These are phyloP conservation scores for Rhabdomys pumilio DNA, from an alignment of 2,797 vertebrate species.

Conservation along the genomic window DNA sequence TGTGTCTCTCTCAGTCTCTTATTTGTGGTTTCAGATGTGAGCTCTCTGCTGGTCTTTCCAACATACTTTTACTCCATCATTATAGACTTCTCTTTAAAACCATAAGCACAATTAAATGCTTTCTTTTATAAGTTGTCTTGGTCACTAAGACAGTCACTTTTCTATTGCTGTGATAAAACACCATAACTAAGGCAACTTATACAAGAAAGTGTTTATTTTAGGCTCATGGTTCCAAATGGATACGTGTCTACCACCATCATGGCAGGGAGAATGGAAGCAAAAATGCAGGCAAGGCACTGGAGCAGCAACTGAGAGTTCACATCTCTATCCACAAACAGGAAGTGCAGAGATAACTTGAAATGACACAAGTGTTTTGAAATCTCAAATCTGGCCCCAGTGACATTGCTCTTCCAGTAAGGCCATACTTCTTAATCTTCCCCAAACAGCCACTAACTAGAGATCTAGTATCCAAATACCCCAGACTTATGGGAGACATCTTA, in stretches of 20 bases:
- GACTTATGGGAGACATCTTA: not conserved
- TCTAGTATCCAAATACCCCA: not conserved
- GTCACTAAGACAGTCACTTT: not conserved
- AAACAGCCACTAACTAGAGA: not conserved
- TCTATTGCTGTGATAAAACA: not conserved
- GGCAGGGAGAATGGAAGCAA: not conserved
- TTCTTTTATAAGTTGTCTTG: not conserved
- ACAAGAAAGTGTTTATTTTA: not conserved
- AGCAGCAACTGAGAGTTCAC: not conserved
- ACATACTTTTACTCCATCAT: not conserved
- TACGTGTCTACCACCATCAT: not conserved
- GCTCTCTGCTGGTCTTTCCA: not conserved
- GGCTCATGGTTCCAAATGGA: not conserved
- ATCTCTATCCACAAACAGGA: not conserved
- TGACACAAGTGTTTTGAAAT: not conserved
- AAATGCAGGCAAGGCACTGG: not conserved
- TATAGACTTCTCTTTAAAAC: not conserved
- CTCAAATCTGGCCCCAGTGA: not conserved
- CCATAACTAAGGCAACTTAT: not conserved
- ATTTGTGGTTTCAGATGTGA: not conserved
- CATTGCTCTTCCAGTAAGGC: not conserved
- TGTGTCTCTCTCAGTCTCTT: not conserved
- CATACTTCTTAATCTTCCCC: not conserved
- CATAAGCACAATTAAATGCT: not conserved
- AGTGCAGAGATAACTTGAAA: not conserved